phyloP scores from a whole-genome alignment of 2,888 invertebrate genomes.

The Spisula subtruncata region DNA sequence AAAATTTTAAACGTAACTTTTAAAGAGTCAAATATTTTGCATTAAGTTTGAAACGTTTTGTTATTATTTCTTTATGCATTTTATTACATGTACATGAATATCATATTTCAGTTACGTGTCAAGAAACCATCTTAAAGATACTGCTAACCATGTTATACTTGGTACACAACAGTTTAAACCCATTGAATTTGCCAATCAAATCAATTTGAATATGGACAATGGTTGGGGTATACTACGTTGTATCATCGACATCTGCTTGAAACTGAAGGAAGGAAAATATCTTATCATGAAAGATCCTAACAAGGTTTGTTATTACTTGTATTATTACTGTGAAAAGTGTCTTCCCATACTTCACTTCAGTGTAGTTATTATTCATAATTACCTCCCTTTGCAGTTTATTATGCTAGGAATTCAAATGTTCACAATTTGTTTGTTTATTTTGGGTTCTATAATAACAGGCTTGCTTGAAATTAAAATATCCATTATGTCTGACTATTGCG shows the following conservation, averaged over 20 bases:
- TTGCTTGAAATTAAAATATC: no score
- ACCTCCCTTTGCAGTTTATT: no score
- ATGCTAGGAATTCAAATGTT: no score
- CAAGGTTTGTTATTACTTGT: slow-evolving; percentile 91
- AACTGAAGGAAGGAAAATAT: slow-evolving; percentile 97
- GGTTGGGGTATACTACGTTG: slow-evolving; percentile 99
- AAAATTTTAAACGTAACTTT: no score
- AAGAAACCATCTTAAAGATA: slow-evolving; percentile 96
- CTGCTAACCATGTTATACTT: slow-evolving; percentile 97
- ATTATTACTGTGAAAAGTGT: no score
- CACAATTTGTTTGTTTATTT: no score
- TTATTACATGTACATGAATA: neutral
- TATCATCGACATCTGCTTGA: slow-evolving; percentile 98
- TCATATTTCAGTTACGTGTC: slow-evolving; percentile 94
- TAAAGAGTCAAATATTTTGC: neutral
- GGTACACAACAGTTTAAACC: slow-evolving; percentile 99
- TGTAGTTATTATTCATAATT: no score
- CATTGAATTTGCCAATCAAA: slow-evolving; percentile 99
- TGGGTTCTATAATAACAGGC: no score
- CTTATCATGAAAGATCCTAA: slow-evolving; percentile 99
- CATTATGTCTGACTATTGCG: no score
- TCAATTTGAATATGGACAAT: slow-evolving; percentile 99
- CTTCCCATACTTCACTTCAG: no score
- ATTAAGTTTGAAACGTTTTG: neutral
- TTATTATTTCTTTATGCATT: neutral